Evolutionary conservation across 2,797 vertebrate genomes (phyloP).

Genomic region (Cossypha niveicapilla): DNA sequence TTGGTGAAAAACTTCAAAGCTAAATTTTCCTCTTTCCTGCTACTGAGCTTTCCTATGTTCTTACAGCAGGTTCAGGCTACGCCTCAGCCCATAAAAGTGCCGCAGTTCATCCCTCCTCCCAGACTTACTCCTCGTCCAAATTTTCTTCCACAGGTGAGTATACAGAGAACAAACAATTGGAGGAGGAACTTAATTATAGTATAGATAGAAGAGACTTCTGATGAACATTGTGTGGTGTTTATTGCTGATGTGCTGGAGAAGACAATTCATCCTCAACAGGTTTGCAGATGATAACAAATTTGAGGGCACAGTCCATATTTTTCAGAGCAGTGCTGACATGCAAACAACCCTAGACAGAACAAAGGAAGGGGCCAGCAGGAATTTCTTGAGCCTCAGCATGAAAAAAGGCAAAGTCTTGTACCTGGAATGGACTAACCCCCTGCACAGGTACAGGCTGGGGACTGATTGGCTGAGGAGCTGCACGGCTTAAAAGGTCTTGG

Average conservation of each 20-base stretch:
- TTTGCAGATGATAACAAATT: background rate
- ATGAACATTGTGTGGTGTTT: background rate
- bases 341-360: background rate
- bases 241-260: background rate
- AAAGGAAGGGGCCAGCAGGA: background rate
- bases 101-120: constrained; percentile 99
- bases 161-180: background rate
- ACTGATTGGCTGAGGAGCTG: background rate
- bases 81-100: constrained; percentile 98
- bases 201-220: background rate
- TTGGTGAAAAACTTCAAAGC: background rate
- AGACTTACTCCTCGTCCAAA: constrained; percentile 97
- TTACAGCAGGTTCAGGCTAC: constrained; percentile 94
- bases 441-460: background rate
- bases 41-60: constrained; percentile 60
- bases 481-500: background rate
- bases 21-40: background rate
- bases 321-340: background rate
- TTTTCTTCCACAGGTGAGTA: constrained; percentile 96
- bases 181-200: background rate
- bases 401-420: background rate
- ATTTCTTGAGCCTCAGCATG: background rate
- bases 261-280: background rate
- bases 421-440: background rate
- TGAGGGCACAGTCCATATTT: background rate